Evolutionary conservation across 2,113 vertebrate species (phyloP), one percentile per base, ranked within the genome.

Genomic region (Actenoides lindsayi): DNA sequence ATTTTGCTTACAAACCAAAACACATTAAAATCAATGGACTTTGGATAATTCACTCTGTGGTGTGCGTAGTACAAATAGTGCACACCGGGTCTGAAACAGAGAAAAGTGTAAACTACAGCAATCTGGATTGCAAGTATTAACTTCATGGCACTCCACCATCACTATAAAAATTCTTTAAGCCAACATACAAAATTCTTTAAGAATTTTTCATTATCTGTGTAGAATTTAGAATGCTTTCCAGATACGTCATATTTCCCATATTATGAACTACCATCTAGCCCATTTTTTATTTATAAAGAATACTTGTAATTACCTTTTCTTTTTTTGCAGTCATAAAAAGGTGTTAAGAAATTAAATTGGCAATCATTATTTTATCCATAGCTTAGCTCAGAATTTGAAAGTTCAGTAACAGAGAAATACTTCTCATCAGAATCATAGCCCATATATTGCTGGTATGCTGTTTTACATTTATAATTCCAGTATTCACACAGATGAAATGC

Each of bases 91-190:
- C 96, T 90, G 96, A 97, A 98, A 97, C 97, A 97, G 97, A 98
- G 97, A 98, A 97, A 98, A 98, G 95, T 99, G 98, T 99, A 99
- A 99, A 99, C 99, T 98, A 98, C 98, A 98, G 98, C 98, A 98
- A 98, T 98, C 97, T 98, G 98, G 98, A 98, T 98, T 98, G 98
- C 98, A 98, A 98, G 97, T 98, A 98, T 98, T 98, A 98, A 98
- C 96, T 98, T 97, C 98, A 98, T 98, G 97, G 98, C 98, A 98
- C 96, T 98, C 98, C 90, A 98, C 97, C 96, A 91, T 96, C 96
- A 98, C 98, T 98, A 98, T 95, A 97, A 98, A 98, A 97, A 93
- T 94, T 96, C 94, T 96, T 96, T 93, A 97, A 93, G 87, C 96
- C 97, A 97, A 97, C 78, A 89, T 97, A 97, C 39, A 97, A 98